Evolutionary conservation across 2,888 invertebrate species (phyloP).

Genomic region (Spilosoma lubricipeda): DNA sequence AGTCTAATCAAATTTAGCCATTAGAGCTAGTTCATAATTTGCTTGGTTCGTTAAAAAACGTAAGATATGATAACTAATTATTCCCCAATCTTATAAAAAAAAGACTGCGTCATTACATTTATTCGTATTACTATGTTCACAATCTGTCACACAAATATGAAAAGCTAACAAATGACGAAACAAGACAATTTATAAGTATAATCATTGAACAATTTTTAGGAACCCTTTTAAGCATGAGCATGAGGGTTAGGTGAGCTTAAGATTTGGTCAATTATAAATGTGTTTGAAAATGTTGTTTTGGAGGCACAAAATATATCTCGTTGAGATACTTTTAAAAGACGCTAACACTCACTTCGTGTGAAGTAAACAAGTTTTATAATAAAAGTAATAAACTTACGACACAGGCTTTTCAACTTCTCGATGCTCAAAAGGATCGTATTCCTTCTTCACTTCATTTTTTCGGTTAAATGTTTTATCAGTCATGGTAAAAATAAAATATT

Average conservation of each 20-base stretch:
- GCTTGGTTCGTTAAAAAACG: too few relatives aligned
- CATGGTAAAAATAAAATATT: slow-evolving; percentile 47
- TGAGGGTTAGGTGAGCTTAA: background rate
- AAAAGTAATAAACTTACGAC: slow-evolving; percentile 72
- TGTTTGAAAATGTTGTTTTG: background rate
- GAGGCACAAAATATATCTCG: background rate
- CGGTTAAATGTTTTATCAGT: slow-evolving; percentile 35
- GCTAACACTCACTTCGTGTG: background rate
- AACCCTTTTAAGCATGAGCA: too few relatives aligned
- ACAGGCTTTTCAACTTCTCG: slow-evolving; percentile 78
- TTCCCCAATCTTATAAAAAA: background rate
- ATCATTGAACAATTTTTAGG: background rate
- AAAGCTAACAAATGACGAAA: background rate
- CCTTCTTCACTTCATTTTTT: slow-evolving; percentile 51
- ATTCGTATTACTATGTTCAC: background rate
- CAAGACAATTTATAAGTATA: background rate
- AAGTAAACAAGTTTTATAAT: background rate
- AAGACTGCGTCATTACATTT: background rate
- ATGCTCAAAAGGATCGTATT: slow-evolving; percentile 80
- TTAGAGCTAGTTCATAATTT: too few relatives aligned
- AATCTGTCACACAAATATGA: background rate
- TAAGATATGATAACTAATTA: too few relatives aligned
- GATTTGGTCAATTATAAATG: background rate
- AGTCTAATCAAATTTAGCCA: background rate
- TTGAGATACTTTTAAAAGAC: background rate